These are phyloP conservation scores for Callionymus lyra DNA, from an alignment of 2,113 vertebrate genomes.

Conservation along the genomic window DNA sequence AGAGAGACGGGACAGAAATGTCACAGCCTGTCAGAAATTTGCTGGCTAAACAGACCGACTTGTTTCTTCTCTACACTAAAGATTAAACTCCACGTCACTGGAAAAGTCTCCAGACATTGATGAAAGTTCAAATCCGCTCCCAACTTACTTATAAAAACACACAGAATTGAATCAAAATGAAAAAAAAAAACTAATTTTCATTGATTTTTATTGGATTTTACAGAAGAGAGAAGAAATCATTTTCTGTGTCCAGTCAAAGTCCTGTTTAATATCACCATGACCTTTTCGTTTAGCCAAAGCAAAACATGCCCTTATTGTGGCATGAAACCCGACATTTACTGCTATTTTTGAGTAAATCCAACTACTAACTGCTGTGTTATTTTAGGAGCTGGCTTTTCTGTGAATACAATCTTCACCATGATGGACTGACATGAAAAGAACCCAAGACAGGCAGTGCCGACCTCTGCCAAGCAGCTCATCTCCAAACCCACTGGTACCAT, in stretches of 20 bases:
- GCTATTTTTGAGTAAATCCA: background rate
- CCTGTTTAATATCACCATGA: conserved; percentile 21
- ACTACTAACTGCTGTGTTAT: no score
- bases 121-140: no score
- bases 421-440: no score
- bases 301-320: conserved; percentile 16
- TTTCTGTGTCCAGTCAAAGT: conserved; percentile 8
- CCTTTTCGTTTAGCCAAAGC: conserved; percentile 33
- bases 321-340: conserved; percentile 4
- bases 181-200: no score
- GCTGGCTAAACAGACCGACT: background rate
- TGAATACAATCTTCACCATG: no score
- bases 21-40: background rate
- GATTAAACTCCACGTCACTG: conserved; percentile 6
- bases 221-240: conserved; percentile 9
- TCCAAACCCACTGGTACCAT: no score
- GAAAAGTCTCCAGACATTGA: conserved; percentile 9
- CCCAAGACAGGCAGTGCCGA: no score
- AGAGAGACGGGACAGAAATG: background rate
- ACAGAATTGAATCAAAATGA: conserved; percentile 4
- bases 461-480: no score
- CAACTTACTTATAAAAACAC: conserved; percentile 25
- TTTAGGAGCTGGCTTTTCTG: no score
- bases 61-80: conserved; percentile 4
- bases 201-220: conserved; percentile 3